These are phyloP conservation scores for Orbicella faveolata DNA, from an alignment of 64 coral and sea anemone genomes.

Conservation along the genomic window DNA sequence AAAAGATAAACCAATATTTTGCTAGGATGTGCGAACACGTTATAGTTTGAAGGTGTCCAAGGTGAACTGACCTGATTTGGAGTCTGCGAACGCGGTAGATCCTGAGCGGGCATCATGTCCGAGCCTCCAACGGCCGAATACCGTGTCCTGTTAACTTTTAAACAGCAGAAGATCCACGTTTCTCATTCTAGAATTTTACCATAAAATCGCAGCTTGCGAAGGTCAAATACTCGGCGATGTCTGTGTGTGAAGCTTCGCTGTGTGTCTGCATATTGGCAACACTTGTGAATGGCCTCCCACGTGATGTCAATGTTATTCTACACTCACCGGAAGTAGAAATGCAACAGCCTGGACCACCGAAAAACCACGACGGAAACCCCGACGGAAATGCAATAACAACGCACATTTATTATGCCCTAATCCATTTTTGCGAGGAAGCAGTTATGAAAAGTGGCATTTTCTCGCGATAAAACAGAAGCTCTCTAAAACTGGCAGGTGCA, in stretches of 20 bases:
- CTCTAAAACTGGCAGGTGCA: neutral
- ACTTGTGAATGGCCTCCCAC: conserved; percentile 6
- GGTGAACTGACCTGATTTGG: neutral
- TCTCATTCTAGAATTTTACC: conserved; percentile 1
- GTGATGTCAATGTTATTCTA: neutral
- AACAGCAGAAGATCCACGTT: neutral
- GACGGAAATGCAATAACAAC: neutral
- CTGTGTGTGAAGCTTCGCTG: neutral
- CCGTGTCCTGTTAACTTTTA: neutral
- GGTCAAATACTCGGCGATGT: neutral
- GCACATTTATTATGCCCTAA: neutral
- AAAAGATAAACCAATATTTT: neutral
- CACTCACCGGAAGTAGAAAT: conserved; percentile 15
- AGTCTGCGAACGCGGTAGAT: neutral
- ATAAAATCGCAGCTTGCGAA: neutral
- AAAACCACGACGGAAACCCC: neutral
- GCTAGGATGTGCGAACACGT: neutral
- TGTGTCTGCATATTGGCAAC: conserved; percentile 16
- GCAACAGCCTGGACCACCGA: neutral
- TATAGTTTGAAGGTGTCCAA: neutral
- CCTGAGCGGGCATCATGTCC: conserved; percentile 36
- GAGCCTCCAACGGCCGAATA: neutral
- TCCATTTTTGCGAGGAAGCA: neutral
- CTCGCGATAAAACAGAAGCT: neutral
- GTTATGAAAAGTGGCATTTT: neutral